Percentiles rank a stretch among this genome's conserved stretches.
Evolutionary conservation across 2,113 vertebrate species (phyloP).

Genomic region (Raphicerus campestris): DNA sequence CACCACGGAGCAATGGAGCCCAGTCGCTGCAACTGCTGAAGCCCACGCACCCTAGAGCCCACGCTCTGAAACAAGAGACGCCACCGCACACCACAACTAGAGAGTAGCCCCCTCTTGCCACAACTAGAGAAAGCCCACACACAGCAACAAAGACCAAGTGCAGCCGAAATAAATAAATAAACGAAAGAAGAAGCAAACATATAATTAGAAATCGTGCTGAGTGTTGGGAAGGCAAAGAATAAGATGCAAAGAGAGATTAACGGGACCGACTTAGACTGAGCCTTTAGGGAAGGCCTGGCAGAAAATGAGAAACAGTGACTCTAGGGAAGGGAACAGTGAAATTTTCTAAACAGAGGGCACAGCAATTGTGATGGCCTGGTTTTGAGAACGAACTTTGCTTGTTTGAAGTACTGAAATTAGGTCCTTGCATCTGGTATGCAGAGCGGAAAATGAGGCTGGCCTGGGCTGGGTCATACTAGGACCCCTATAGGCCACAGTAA

Average conservation of each 20-base stretch:
- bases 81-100: background rate
- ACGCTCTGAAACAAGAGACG: background rate
- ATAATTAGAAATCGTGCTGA: background rate
- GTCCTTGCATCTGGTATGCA: background rate
- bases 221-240: background rate
- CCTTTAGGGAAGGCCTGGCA: background rate
- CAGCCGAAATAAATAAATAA: background rate
- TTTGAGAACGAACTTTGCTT: background rate
- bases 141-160: background rate
- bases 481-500: background rate
- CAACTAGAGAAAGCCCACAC: background rate
- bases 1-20: background rate
- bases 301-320: background rate
- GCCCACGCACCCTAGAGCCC: background rate
- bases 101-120: background rate
- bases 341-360: background rate
- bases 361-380: too few species aligned
- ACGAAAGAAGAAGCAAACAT: background rate
- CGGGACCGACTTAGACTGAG: too few species aligned
- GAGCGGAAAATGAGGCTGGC: background rate
- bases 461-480: fast-evolving
- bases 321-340: background rate
- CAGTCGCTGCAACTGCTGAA: background rate
- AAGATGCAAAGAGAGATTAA: background rate
- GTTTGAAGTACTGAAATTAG: background rate